These are phyloP conservation scores for Cyphomyrus discorhynchus DNA, from an alignment of 2,113 vertebrate genomes.

Conservation along the genomic window DNA sequence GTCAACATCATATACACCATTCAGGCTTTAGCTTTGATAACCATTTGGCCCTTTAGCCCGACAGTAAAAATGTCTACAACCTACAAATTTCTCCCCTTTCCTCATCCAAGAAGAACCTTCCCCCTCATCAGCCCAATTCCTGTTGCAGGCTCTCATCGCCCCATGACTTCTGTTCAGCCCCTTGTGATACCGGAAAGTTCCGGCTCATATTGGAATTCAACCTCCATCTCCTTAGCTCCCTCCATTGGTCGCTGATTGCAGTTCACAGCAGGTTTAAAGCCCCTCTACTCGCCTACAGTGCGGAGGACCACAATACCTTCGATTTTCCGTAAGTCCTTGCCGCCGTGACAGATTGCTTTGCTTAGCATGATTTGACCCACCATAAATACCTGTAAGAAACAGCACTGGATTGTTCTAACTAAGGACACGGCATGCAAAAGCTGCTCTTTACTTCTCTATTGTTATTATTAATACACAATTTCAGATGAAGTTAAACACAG, in stretches of 20 bases:
- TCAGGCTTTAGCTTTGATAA: neutral
- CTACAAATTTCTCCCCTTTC: neutral
- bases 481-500: neutral
- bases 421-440: neutral
- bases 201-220: neutral
- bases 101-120: neutral
- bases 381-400: neutral
- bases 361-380: neutral
- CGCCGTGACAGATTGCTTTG: neutral
- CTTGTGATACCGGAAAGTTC: neutral
- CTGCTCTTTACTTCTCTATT: neutral
- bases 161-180: neutral
- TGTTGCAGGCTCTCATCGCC: neutral
- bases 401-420: neutral
- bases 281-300: neutral
- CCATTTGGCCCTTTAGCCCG: neutral
- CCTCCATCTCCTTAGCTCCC: neutral
- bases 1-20: neutral
- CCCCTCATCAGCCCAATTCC: neutral
- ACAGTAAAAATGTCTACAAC: neutral
- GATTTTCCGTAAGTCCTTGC: neutral
- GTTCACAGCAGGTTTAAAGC: neutral
- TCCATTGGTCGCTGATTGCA: neutral
- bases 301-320: neutral
- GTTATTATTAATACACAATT: conserved; percentile 1